Evolutionary conservation across 2,113 vertebrate genomes (phyloP).

Genomic region (Indicator indicator): DNA sequence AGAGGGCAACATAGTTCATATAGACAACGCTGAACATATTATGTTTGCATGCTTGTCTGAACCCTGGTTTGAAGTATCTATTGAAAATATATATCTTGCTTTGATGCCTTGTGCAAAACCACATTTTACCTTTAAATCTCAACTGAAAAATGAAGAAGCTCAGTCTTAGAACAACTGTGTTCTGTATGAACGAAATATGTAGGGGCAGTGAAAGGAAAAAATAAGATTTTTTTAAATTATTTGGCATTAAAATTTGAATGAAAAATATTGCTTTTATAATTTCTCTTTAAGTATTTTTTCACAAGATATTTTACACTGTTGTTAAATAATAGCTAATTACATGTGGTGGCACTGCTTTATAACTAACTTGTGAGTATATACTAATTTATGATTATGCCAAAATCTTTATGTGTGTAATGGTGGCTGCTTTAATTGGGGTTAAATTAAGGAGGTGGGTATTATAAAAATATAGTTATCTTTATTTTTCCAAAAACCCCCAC

Average conservation of each 20-base stretch:
- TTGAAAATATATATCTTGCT: background rate
- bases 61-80: background rate
- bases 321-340: background rate
- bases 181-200: background rate
- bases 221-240: background rate
- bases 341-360: background rate
- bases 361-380: background rate
- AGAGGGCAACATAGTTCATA: background rate
- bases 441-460: no score
- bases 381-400: background rate
- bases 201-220: background rate
- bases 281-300: background rate
- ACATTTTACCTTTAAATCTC: background rate
- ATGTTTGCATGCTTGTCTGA: background rate
- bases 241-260: background rate
- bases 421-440: background rate
- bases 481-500: no score
- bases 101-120: background rate
- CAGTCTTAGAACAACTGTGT: background rate
- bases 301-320: background rate
- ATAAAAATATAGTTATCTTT: no score
- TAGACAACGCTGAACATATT: no score
- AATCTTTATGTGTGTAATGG: background rate
- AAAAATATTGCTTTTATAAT: background rate
- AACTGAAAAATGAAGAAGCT: background rate